Evolutionary conservation across 92 coral and sea anemone genomes (phyloP).

Genomic region (Palythoa grandis): DNA sequence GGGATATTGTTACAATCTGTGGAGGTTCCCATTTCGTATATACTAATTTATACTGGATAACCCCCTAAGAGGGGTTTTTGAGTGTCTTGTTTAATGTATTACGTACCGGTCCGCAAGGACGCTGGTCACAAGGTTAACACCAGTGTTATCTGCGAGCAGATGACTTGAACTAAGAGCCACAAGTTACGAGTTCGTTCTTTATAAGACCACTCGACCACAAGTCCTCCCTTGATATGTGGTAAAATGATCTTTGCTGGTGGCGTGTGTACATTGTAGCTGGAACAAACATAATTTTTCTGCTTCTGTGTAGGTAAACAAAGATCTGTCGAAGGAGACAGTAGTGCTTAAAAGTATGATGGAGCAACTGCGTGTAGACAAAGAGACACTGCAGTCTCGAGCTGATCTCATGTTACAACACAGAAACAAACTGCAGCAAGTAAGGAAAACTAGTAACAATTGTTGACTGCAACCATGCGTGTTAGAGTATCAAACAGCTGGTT

Average conservation of each 20-base stretch:
- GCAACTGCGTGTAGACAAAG: neutral
- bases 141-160: too few species aligned
- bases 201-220: too few species aligned
- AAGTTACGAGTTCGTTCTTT: too few species aligned
- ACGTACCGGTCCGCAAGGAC: too few species aligned
- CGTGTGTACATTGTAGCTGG: neutral
- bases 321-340: conserved; percentile 32
- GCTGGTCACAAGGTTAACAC: too few species aligned
- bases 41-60: too few species aligned
- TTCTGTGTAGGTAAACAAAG: conserved; percentile 33
- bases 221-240: neutral
- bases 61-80: neutral
- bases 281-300: neutral
- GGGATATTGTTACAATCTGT: too few species aligned
- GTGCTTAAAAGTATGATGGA: conserved; percentile 33
- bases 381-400: conserved; percentile 11
- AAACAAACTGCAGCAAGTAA: conserved; percentile 24
- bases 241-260: neutral
- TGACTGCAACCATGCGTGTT: neutral
- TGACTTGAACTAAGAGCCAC: too few species aligned
- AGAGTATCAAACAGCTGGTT: neutral
- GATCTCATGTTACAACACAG: conserved; percentile 24
- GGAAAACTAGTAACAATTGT: neutral
- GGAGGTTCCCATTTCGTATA: too few species aligned
- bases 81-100: too few species aligned